These are phyloP conservation scores for Drosophila pallidifrons DNA, from an alignment of 1,140 invertebrate genomes.

Conservation along the genomic window DNA sequence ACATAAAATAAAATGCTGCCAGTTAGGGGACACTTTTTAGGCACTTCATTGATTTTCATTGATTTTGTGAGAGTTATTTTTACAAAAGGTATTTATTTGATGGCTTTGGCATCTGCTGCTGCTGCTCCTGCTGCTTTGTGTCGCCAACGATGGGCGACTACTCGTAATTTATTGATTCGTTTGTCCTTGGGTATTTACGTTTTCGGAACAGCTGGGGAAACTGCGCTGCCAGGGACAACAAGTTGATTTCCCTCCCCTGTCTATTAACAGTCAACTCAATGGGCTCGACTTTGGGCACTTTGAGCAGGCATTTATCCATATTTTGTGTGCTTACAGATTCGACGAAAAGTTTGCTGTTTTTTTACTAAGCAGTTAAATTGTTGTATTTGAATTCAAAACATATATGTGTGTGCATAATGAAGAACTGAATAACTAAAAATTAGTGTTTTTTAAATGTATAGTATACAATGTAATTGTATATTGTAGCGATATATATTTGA, in stretches of 20 bases:
- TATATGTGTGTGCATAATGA: too few species aligned
- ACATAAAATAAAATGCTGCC: conserved; percentile 35
- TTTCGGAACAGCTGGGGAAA: not conserved
- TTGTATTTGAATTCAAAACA: too few species aligned
- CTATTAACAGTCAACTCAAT: not conserved
- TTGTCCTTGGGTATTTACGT: conserved; percentile 41
- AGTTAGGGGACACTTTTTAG: conserved; percentile 41
- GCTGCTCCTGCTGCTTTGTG: conserved; percentile 3
- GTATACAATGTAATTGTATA: too few species aligned
- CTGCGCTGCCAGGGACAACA: not conserved
- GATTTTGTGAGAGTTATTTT: conserved; percentile 71
- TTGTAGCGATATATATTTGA: too few species aligned
- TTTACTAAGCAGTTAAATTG: too few species aligned
- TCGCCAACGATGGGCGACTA: conserved; percentile 13
- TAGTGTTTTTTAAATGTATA: too few species aligned
- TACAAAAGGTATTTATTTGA: conserved; percentile 42
- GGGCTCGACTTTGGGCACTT: too few species aligned
- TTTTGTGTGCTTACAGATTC: too few species aligned
- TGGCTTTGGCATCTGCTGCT: conserved; percentile 25
- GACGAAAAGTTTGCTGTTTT: too few species aligned
- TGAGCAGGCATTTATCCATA: too few species aligned
- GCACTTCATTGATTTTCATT: conserved; percentile 78
- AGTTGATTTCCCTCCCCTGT: not conserved
- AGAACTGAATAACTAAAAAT: too few species aligned
- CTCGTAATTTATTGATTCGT: conserved; percentile 62